A percentile compares a stretch with the other conserved stretches of the same genome.
These are phyloP conservation scores for Proales similis DNA, from an alignment of 1,140 invertebrate species.

Conservation along the genomic window DNA sequence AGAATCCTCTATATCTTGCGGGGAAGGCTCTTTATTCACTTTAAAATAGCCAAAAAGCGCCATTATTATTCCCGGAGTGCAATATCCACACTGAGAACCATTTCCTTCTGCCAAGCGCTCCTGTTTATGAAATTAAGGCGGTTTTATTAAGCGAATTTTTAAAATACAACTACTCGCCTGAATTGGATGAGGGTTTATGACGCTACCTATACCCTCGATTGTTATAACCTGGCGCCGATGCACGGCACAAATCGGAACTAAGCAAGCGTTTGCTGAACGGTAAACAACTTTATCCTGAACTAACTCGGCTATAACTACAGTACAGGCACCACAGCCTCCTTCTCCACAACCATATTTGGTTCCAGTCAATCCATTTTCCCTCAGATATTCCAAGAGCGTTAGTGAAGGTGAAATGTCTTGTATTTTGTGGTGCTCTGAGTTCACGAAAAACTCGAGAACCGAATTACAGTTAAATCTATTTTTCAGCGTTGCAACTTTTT, in stretches of 20 bases:
- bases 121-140: neutral
- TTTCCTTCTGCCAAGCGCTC: slow-evolving; percentile 37
- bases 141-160: neutral
- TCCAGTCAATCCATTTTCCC: slow-evolving; percentile 42
- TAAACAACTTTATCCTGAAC: slow-evolving; percentile 9
- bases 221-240: slow-evolving; percentile 24
- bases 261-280: slow-evolving; percentile 22
- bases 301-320: slow-evolving; percentile 49
- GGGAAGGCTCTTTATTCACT: slow-evolving; percentile 43
- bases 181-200: slow-evolving; percentile 23
- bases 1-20: slow-evolving; percentile 44
- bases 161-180: slow-evolving; percentile 1
- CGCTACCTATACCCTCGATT: slow-evolving; percentile 18
- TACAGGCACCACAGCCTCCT: slow-evolving; percentile 72
- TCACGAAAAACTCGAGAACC: slow-evolving; percentile 33
- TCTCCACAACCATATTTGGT: slow-evolving; percentile 69
- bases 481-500: no score
- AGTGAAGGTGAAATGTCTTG: neutral
- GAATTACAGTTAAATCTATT: no score
- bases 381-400: slow-evolving; percentile 21
- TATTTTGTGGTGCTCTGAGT: neutral
- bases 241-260: slow-evolving; percentile 17
- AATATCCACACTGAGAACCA: slow-evolving; percentile 53
- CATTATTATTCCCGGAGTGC: slow-evolving; percentile 53
- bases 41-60: slow-evolving; percentile 43